Conservation (phyloP, 2,113 vertebrate genomes). For the Deroptyus accipitrinus region DNA sequence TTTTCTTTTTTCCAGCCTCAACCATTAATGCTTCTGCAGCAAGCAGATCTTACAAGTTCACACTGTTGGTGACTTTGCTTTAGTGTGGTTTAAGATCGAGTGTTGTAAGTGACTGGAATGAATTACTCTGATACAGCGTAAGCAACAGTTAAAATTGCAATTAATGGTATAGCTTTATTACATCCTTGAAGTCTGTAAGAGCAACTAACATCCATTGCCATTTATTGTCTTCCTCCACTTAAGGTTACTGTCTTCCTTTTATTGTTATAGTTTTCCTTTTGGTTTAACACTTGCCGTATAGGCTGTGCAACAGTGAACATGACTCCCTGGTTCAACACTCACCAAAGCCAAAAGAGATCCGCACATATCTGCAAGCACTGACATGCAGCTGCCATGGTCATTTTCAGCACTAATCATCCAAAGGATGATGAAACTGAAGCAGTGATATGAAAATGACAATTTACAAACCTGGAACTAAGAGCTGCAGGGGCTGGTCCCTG, state of each 20-base stretch:
- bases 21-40: slow-evolving; percentile 17
- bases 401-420: neutral
- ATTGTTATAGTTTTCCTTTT: neutral
- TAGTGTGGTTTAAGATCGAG: slow-evolving; percentile 13
- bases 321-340: neutral
- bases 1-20: neutral
- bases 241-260: neutral
- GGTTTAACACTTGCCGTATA: neutral
- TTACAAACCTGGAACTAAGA: neutral
- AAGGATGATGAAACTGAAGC: neutral
- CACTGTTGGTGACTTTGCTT: slow-evolving; percentile 20
- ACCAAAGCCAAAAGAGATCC: neutral
- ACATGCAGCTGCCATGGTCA: neutral
- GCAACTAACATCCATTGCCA: neutral
- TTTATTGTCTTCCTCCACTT: slow-evolving; percentile 19
- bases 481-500: neutral
- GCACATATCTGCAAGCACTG: neutral
- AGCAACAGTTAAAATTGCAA: slow-evolving; percentile 55
- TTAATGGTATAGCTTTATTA: slow-evolving; percentile 26
- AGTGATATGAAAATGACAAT: neutral
- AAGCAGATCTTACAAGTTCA: slow-evolving; percentile 15
- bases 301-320: neutral
- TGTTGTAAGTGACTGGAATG: neutral
- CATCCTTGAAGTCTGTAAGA: slow-evolving; percentile 11
- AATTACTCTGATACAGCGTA: slow-evolving; percentile 40